Evolutionary conservation across 2,888 invertebrate species (phyloP).

Genomic region (Machimus atricapillus): DNA sequence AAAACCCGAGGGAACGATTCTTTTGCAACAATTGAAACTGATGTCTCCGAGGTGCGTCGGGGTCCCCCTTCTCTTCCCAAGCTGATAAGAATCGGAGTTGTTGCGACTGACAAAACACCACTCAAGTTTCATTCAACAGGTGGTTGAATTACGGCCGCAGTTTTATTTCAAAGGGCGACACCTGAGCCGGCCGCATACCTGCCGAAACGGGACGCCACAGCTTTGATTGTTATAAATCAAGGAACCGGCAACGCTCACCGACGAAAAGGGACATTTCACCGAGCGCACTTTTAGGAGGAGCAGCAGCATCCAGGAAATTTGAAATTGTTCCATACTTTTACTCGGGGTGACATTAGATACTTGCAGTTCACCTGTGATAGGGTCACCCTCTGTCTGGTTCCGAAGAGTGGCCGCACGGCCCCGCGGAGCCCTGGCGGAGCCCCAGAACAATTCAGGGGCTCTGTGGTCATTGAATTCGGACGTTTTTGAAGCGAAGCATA

Average conservation of each 20-base stretch:
- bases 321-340: conserved; percentile 1
- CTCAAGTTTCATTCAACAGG: conserved; percentile 10
- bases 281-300: neutral
- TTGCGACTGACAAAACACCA: neutral
- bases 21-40: neutral
- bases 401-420: neutral
- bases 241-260: neutral
- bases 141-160: conserved; percentile 23
- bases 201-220: neutral
- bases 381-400: neutral
- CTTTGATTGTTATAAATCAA: conserved; percentile 26
- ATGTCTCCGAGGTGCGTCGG: neutral
- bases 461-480: conserved; percentile 37
- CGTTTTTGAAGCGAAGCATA: conserved; percentile 39
- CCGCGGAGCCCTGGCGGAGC: neutral
- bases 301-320: conserved; percentile 1
- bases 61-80: neutral
- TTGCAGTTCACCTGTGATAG: neutral
- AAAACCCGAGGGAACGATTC: neutral
- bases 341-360: conserved; percentile 2
- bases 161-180: conserved; percentile 23
- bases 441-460: neutral
- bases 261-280: neutral
- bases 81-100: neutral
- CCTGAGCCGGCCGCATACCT: neutral